Evolutionary conservation across 2,888 invertebrate genomes (phyloP).

Genomic region (Cantharis lateralis): DNA sequence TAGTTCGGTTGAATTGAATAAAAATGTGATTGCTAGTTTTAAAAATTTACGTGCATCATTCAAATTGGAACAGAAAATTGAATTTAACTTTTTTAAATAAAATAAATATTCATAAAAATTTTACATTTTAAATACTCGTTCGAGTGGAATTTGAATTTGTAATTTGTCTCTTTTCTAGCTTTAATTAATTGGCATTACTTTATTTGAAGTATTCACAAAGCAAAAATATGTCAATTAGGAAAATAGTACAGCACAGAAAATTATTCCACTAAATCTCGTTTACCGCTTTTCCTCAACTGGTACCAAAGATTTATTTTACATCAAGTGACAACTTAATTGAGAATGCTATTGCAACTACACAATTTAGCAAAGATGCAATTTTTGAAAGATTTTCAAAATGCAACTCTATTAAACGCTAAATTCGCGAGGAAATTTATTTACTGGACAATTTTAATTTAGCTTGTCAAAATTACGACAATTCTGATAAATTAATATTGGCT

Average conservation of each 20-base stretch:
- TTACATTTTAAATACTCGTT: neutral
- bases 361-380: neutral
- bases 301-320: neutral
- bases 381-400: neutral
- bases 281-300: neutral
- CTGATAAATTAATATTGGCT: too few relatives aligned
- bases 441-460: too few relatives aligned
- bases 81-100: neutral
- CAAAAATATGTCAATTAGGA: neutral
- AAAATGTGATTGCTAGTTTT: neutral
- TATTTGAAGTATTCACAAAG: neutral
- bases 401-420: neutral
- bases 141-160: neutral
- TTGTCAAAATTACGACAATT: too few relatives aligned
- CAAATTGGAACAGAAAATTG: neutral
- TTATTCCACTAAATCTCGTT: neutral
- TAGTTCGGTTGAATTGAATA: neutral
- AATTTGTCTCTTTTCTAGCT: neutral
- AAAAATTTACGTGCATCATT: neutral
- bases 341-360: neutral
- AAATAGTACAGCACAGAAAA: neutral
- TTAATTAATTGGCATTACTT: neutral
- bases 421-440: neutral
- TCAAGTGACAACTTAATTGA: neutral
- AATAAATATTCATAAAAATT: neutral